Evolutionary conservation across 2,888 invertebrate species (phyloP), one percentile per base, ranked within the genome.

Genomic region (Hemistola chrysoprasaria): DNA sequence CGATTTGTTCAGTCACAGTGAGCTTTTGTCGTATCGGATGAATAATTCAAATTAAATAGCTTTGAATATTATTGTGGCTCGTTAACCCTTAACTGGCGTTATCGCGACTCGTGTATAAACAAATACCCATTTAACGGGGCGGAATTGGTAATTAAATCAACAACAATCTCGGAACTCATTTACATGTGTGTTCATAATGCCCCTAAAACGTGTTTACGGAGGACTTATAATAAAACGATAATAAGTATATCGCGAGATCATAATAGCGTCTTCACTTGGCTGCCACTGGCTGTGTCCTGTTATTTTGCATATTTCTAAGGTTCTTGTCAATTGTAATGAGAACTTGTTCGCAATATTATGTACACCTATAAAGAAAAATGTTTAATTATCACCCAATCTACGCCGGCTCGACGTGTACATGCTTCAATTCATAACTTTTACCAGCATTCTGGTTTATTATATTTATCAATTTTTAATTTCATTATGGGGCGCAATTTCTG

Each of bases 121-220:
- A 83, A 83, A 82, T 76, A 74, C 59, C 65, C 68, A 71, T 81
- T 77, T 74, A 65, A 65, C 59, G 70, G 60, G 78, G 76, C 72
- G 77, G 78, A 76, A 73, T 84, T 79, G 80, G 78, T 77, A 81
- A 78, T 80, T 75, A 78, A 66, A 80, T 74, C 74, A 65, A 69
- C 39, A 40, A 66, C 67, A n/a, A 53, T 60, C 63, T 62, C 59
- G 45, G 45, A 32, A 50, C 63, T 68, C 63, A 75, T 82, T 79
- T 75, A 69, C 77, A 76, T 79, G 56, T 36, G 28, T 43, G 43
- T 38, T 52, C 59, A 41, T 50, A 48, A 40, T 46, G 51, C 45
- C 46, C 25, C 39, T 43, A 37, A 49, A 69, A 65, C 67, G 56
- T 77, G 77, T 80, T 82, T 81, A 69, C 71, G 69, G 68, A 75